phyloP scores from a whole-genome alignment of 1,140 invertebrate genomes.

The Zeugodacus cucurbitae region DNA sequence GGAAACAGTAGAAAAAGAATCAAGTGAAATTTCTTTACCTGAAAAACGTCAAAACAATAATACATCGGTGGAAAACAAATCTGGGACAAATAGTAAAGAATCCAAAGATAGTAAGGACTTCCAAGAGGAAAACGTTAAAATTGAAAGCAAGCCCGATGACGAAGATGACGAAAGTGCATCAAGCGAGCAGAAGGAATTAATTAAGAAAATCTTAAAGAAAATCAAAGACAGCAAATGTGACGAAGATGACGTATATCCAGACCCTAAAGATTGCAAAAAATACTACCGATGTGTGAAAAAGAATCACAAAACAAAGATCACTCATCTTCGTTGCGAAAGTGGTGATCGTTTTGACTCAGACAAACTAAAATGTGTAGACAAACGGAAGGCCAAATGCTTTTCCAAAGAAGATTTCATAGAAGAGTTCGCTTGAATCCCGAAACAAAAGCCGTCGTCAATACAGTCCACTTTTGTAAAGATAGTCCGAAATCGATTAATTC shows the following conservation, averaged over 20 bases:
- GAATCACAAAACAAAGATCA: conserved; percentile 17
- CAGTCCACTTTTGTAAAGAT: too few species aligned
- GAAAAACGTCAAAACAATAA: conserved; percentile 39
- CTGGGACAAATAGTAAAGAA: conserved; percentile 41
- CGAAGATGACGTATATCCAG: conserved; percentile 56
- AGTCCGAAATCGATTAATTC: background rate
- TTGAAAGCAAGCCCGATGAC: conserved; percentile 45
- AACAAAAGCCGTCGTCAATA: background rate
- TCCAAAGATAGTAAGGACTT: conserved; percentile 41
- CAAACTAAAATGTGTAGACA: conserved; percentile 38
- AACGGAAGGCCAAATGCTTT: conserved; percentile 41
- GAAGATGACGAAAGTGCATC: conserved; percentile 47
- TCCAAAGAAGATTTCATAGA: conserved; percentile 35
- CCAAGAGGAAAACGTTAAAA: background rate
- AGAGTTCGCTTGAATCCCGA: background rate
- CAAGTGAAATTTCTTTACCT: background rate
- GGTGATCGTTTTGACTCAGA: conserved; percentile 37
- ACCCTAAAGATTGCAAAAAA: conserved; percentile 57
- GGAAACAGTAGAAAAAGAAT: background rate
- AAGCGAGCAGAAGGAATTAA: conserved; percentile 52
- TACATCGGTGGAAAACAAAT: conserved; percentile 54
- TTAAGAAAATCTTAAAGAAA: conserved; percentile 57
- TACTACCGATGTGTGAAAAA: conserved; percentile 50
- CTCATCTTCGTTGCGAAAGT: conserved; percentile 35
- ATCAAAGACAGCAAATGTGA: conserved; percentile 58